Conservation (phyloP, 2,797 vertebrate species). For the Thaleichthys pacificus region DNA sequence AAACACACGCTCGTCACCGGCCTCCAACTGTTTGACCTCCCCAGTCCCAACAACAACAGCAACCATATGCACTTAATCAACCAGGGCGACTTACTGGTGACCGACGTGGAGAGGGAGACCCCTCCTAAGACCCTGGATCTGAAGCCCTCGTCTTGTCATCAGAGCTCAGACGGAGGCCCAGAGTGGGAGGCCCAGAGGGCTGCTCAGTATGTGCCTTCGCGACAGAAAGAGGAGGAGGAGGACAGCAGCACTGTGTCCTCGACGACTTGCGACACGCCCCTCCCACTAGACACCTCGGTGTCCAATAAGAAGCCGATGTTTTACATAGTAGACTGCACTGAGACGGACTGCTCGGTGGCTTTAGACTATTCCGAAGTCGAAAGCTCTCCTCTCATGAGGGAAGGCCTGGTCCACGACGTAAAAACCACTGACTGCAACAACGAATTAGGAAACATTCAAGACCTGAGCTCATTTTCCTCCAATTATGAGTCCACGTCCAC, state of each 20-base stretch:
- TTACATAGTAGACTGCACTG: slow-evolving; percentile 78
- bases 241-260: slow-evolving; percentile 73
- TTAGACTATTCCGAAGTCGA: slow-evolving; percentile 86
- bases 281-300: slow-evolving; percentile 74
- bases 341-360: slow-evolving; percentile 88
- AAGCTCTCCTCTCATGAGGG: slow-evolving; percentile 61
- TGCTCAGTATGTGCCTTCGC: slow-evolving; percentile 39
- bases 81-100: slow-evolving; percentile 62
- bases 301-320: slow-evolving; percentile 76
- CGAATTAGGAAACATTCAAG: slow-evolving; percentile 45
- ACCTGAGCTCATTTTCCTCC: slow-evolving; percentile 71
- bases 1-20: slow-evolving; percentile 81
- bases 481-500: slow-evolving; percentile 66
- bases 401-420: slow-evolving; percentile 42
- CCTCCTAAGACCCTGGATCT: slow-evolving; percentile 46
- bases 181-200: slow-evolving; percentile 46
- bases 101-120: slow-evolving; percentile 66
- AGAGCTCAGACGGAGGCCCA: slow-evolving; percentile 46
- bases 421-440: slow-evolving; percentile 44
- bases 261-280: slow-evolving; percentile 72
- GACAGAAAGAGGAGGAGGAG: slow-evolving; percentile 64
- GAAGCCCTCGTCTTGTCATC: slow-evolving; percentile 39
- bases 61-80: slow-evolving; percentile 68
- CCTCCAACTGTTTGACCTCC: slow-evolving; percentile 79
- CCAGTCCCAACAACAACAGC: slow-evolving; percentile 70